Evolutionary conservation across 2,888 invertebrate genomes (phyloP).

Genomic region (Thera britannica): DNA sequence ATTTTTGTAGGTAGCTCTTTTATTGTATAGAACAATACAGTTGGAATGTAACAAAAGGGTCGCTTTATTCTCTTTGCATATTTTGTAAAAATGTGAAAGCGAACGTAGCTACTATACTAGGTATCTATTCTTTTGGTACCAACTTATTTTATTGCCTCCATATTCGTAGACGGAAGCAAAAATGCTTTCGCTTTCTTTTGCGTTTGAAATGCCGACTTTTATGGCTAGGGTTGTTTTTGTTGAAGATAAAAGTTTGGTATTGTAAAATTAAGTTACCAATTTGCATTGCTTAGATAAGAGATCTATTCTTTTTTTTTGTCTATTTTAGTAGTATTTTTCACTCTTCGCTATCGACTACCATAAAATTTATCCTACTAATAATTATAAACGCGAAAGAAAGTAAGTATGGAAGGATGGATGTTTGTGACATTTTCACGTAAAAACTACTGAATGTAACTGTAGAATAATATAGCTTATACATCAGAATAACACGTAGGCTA

Average conservation of each 20-base stretch:
- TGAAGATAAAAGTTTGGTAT: constrained; percentile 36
- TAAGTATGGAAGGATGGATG: no score
- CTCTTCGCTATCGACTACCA: neutral
- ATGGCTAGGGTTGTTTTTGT: constrained; percentile 35
- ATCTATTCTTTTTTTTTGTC: neutral
- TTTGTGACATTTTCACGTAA: no score
- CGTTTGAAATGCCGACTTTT: constrained; percentile 39
- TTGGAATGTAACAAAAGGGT: constrained; percentile 37
- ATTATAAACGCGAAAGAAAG: no score
- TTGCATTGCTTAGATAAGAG: constrained; percentile 19
- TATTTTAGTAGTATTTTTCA: neutral
- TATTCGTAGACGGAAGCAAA: constrained; percentile 49
- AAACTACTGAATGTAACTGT: no score
- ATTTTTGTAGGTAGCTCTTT: constrained; percentile 23
- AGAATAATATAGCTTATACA: no score
- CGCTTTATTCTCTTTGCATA: constrained; percentile 42
- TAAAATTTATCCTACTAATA: neutral
- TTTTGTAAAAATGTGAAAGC: constrained; percentile 70
- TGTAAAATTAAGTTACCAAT: neutral
- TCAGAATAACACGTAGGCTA: no score
- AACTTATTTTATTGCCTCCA: constrained; percentile 55
- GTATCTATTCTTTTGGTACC: constrained; percentile 41
- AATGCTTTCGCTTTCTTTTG: constrained; percentile 51
- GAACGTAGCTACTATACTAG: constrained; percentile 51
- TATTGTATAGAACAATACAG: constrained; percentile 37